Percentiles rank a stretch among this genome's conserved stretches.
Evolutionary conservation across 2,797 vertebrate genomes (phyloP).

Genomic region (Microctenopoma lineatum): DNA sequence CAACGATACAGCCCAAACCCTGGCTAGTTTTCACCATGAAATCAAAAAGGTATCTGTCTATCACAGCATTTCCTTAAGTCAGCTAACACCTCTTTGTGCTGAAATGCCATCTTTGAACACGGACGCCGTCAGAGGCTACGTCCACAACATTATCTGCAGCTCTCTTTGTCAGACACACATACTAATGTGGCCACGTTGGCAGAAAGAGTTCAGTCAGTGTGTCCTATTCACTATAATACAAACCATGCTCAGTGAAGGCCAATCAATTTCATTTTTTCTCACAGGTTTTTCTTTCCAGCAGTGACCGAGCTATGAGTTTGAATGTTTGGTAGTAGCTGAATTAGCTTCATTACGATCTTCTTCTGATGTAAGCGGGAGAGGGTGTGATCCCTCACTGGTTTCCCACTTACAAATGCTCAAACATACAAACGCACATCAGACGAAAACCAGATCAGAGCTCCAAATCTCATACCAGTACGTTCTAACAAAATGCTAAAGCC

Average conservation of each 20-base stretch:
- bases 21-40: constrained; percentile 48
- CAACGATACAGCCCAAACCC: constrained; percentile 64
- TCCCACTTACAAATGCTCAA: background rate
- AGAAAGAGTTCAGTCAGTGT: constrained; percentile 1
- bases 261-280: no score
- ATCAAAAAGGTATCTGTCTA: constrained; percentile 71
- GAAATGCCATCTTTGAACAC: constrained; percentile 33
- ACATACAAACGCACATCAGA: no score
- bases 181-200: constrained; percentile 3
- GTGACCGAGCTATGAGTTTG: background rate
- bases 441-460: background rate
- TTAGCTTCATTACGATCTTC: background rate
- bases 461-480: no score
- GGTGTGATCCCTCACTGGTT: constrained; percentile 14
- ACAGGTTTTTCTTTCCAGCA: no score
- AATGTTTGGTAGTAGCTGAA: background rate
- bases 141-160: constrained; percentile 6
- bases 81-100: constrained; percentile 36
- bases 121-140: background rate
- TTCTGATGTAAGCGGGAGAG: background rate
- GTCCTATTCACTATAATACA: background rate
- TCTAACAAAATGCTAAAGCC: constrained; percentile 7
- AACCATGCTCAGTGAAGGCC: no score
- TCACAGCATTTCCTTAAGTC: constrained; percentile 60
- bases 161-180: background rate